These are phyloP conservation scores for Callipepla californica DNA, from an alignment of 2,113 vertebrate genomes.

Conservation along the genomic window DNA sequence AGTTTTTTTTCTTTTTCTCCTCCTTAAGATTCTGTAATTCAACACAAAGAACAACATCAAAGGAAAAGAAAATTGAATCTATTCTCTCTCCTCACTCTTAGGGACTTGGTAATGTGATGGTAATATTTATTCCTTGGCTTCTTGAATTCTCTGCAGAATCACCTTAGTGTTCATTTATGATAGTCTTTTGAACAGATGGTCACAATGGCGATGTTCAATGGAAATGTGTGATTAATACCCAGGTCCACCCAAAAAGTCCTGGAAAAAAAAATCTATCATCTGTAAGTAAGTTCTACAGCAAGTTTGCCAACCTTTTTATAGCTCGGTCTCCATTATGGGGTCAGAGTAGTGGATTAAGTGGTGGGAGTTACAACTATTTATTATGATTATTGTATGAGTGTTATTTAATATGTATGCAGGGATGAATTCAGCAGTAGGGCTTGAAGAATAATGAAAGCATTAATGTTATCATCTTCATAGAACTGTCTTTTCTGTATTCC, in stretches of 20 bases:
- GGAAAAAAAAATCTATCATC: background rate
- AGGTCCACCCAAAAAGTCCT: background rate
- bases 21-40: slow-evolving; percentile 7
- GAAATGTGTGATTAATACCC: slow-evolving; percentile 9
- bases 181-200: slow-evolving; percentile 3
- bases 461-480: slow-evolving; percentile 21
- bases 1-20: background rate
- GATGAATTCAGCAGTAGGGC: slow-evolving; percentile 24
- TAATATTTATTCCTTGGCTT: slow-evolving; percentile 30
- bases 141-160: slow-evolving; percentile 12
- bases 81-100: background rate
- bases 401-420: slow-evolving; percentile 11
- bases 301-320: background rate
- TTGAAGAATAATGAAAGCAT: slow-evolving; percentile 11
- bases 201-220: background rate
- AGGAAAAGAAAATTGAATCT: background rate
- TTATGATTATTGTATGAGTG: background rate
- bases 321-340: background rate
- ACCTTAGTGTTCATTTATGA: background rate
- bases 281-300: background rate
- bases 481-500: slow-evolving; percentile 3
- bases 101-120: background rate
- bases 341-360: background rate
- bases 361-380: background rate
- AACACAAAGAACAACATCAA: slow-evolving; percentile 10